Percentiles rank a stretch among this genome's conserved stretches.
Evolutionary conservation across 1,140 invertebrate species (phyloP).

Genomic region (Diachasma alloeum): DNA sequence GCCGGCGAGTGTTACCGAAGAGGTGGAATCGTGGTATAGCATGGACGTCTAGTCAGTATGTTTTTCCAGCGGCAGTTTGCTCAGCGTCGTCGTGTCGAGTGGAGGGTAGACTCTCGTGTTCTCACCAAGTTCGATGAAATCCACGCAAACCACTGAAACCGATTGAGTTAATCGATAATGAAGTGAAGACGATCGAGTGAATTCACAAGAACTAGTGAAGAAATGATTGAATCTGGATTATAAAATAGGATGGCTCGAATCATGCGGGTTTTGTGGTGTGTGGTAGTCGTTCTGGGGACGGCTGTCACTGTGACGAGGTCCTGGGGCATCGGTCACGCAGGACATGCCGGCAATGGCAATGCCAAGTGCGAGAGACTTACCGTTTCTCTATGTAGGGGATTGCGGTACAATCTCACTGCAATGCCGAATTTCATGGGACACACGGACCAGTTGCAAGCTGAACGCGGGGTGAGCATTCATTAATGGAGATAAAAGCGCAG

Average conservation of each 20-base stretch:
- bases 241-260: neutral
- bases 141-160: too few relatives aligned
- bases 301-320: constrained; percentile 29
- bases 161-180: too few relatives aligned
- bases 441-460: constrained; percentile 77
- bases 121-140: too few relatives aligned
- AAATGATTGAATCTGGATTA: too few relatives aligned
- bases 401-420: constrained; percentile 88
- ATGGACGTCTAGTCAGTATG: neutral
- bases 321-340: constrained; percentile 43
- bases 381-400: constrained; percentile 81
- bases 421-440: constrained; percentile 87
- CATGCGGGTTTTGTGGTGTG: neutral
- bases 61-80: constrained; percentile 22
- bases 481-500: too few relatives aligned
- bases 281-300: neutral
- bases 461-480: constrained; percentile 73
- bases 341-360: constrained; percentile 41
- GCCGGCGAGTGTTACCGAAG: constrained; percentile 14
- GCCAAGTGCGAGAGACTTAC: constrained; percentile 80
- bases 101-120: neutral
- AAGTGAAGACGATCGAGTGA: too few relatives aligned
- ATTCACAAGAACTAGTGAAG: too few relatives aligned
- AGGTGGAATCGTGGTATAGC: neutral
- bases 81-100: neutral